Percentiles rank a stretch among this genome's conserved stretches.
These are phyloP conservation scores for Lagenorhynchus albirostris DNA, from an alignment of 2,113 vertebrate genomes.

Conservation along the genomic window DNA sequence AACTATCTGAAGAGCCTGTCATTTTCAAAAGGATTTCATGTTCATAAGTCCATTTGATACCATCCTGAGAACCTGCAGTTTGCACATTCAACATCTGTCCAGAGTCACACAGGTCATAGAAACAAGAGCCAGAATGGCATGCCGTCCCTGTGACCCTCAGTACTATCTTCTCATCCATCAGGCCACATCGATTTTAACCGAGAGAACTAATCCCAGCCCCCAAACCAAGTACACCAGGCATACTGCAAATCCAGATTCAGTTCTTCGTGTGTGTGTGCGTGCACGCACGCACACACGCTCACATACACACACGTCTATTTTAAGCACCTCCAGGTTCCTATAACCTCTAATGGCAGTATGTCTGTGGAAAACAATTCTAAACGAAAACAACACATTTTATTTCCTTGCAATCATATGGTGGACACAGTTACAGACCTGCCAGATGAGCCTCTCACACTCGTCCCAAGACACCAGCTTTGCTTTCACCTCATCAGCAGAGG, in stretches of 20 bases:
- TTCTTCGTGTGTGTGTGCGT: accelerated
- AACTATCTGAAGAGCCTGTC: not conserved
- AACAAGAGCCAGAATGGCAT: not conserved
- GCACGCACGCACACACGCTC: accelerated
- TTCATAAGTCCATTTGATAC: not conserved
- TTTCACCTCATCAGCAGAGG: not conserved
- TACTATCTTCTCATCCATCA: not conserved
- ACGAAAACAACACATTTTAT: not conserved
- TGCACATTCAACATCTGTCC: not conserved
- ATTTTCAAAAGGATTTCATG: conserved; percentile 12
- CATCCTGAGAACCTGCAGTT: not conserved
- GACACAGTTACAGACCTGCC: not conserved
- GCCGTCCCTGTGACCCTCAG: not conserved
- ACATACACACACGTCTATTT: no score
- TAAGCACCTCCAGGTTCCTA: not conserved
- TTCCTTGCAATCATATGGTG: not conserved
- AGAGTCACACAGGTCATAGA: not conserved
- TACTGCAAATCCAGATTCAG: not conserved
- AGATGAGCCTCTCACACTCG: not conserved
- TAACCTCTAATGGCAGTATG: not conserved
- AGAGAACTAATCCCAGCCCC: not conserved
- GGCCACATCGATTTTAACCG: not conserved
- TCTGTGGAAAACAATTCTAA: not conserved
- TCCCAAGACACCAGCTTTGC: not conserved
- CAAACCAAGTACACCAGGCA: not conserved